Evolutionary conservation across 2,888 invertebrate genomes (phyloP).

Genomic region (Epistrophella euchroma): DNA sequence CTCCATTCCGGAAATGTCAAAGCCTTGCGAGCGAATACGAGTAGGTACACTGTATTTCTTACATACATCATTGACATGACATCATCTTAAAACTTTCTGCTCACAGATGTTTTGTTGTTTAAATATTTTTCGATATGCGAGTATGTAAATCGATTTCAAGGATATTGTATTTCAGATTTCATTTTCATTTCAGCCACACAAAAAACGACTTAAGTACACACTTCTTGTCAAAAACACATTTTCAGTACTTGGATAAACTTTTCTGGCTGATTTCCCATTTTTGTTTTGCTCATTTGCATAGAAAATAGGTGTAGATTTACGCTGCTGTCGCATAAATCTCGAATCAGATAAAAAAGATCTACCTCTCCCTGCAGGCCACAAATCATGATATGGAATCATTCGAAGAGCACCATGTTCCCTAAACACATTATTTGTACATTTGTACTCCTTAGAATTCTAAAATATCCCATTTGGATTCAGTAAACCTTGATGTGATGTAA

Average conservation of each 20-base stretch:
- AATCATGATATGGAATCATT: constrained; percentile 7
- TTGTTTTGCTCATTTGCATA: constrained; percentile 10
- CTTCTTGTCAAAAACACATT: constrained; percentile 29
- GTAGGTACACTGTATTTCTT: neutral
- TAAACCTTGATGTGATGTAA: constrained; percentile 15
- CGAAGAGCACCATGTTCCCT: neutral
- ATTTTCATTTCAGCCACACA: neutral
- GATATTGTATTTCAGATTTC: constrained; percentile 10
- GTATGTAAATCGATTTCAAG: constrained; percentile 13
- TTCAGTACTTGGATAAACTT: constrained; percentile 38
- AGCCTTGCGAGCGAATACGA: neutral
- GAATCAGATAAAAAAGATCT: constrained; percentile 9
- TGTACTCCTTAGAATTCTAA: constrained; percentile 9
- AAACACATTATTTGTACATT: too few species aligned
- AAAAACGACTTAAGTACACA: neutral
- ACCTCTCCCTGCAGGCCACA: neutral
- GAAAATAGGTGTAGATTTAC: constrained; percentile 15
- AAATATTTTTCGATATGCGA: neutral
- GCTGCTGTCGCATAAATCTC: constrained; percentile 7
- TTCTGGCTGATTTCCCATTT: constrained; percentile 45
- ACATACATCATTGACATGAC: neutral
- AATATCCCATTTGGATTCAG: constrained; percentile 31
- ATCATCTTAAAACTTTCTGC: constrained; percentile 11
- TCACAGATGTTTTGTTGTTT: neutral
- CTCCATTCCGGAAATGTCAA: neutral